Percentiles rank a stretch among this genome's conserved stretches.
These are phyloP conservation scores for Hafferia zeledoni DNA, from an alignment of 2,797 vertebrate genomes.

Conservation along the genomic window DNA sequence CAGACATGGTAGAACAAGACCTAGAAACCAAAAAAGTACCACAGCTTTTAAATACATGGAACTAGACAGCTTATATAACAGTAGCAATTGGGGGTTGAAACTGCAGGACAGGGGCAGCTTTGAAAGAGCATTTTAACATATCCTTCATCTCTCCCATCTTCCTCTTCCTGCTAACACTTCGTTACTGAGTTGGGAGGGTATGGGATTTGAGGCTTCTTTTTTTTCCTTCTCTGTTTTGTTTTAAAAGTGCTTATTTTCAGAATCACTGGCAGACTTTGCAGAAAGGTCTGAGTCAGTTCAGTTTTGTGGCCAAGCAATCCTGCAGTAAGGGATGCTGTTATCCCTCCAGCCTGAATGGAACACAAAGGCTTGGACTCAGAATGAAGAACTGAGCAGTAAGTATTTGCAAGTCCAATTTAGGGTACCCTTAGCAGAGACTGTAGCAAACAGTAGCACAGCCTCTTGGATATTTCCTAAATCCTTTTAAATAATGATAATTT, in stretches of 20 bases:
- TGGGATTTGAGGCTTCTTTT: neutral
- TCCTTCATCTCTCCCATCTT: neutral
- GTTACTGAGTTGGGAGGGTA: neutral
- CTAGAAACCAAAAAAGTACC: neutral
- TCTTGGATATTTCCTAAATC: neutral
- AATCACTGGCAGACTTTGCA: neutral
- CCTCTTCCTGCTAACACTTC: neutral
- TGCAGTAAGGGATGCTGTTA: accelerated
- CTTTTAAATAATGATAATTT: neutral
- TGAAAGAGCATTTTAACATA: neutral
- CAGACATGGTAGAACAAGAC: neutral
- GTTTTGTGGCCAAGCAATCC: neutral
- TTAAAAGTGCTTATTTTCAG: neutral
- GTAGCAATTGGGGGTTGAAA: neutral
- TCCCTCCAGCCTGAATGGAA: neutral
- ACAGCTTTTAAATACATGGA: neutral
- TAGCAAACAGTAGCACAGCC: neutral
- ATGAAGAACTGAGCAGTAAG: neutral
- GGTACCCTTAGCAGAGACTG: neutral
- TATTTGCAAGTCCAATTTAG: accelerated
- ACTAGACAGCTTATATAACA: neutral
- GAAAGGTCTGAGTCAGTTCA: neutral
- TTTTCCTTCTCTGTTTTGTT: neutral
- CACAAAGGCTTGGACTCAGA: neutral
- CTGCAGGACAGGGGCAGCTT: neutral